A percentile compares a stretch with the other conserved stretches of the same genome.
Conservation (phyloP, 2,797 vertebrate genomes). For the Enteromius argenteus region DNA sequence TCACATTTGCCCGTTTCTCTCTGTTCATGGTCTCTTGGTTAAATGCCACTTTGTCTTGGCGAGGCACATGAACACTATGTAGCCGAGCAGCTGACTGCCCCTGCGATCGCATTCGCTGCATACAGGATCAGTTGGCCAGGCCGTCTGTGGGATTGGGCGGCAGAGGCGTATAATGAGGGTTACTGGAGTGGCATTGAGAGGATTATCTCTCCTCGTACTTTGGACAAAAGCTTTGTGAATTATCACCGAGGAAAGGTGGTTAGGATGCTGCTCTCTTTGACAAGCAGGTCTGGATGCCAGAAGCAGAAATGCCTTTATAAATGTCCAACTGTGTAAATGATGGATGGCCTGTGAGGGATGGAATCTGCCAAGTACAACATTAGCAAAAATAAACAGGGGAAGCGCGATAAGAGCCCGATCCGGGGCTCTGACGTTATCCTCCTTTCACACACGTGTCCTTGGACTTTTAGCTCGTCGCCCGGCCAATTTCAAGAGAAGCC, state of each 20-base stretch:
- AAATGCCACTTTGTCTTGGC: slow-evolving; percentile 54
- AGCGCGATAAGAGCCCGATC: slow-evolving; percentile 36
- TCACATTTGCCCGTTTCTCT: slow-evolving; percentile 33
- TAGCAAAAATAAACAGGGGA: slow-evolving; percentile 56
- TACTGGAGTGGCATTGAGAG: slow-evolving; percentile 52
- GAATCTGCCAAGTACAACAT: slow-evolving; percentile 56
- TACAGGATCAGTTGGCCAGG: slow-evolving; percentile 47
- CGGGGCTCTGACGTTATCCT: slow-evolving; percentile 39
- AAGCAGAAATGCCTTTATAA: slow-evolving; percentile 44
- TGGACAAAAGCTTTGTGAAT: slow-evolving; percentile 54
- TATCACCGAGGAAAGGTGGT: slow-evolving; percentile 28
- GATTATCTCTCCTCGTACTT: slow-evolving; percentile 47
- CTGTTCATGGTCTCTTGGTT: slow-evolving; percentile 48
- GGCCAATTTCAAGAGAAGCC: slow-evolving; percentile 30
- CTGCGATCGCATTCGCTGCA: slow-evolving; percentile 46
- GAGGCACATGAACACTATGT: slow-evolving; percentile 39
- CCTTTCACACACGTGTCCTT: slow-evolving; percentile 36
- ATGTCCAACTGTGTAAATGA: slow-evolving; percentile 56
- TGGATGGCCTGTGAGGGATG: slow-evolving; percentile 31
- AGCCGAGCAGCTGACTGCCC: slow-evolving; percentile 50
- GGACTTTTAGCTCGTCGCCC: slow-evolving; percentile 32
- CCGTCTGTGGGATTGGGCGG: slow-evolving; percentile 42
- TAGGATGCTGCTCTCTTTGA: slow-evolving; percentile 42
- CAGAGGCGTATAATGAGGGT: slow-evolving; percentile 53
- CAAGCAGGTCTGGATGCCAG: slow-evolving; percentile 47